A percentile compares a stretch with the other conserved stretches of the same genome.
Evolutionary conservation across 2,797 vertebrate species (phyloP).

Genomic region (Heliangelus exortis): DNA sequence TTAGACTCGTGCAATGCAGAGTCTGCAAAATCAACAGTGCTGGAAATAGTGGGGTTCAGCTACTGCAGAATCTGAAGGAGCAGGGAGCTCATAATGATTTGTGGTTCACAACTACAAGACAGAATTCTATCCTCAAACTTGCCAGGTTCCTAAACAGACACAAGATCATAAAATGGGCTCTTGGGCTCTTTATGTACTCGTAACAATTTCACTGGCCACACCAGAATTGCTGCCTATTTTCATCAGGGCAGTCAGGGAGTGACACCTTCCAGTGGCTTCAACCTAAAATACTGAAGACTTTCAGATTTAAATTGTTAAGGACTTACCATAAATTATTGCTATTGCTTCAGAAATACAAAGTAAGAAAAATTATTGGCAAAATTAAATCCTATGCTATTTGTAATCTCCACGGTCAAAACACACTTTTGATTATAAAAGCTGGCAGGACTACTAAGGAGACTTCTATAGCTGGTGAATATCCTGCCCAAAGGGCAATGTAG

Average conservation of each 20-base stretch:
- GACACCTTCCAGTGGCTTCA: background rate
- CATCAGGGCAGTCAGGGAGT: background rate
- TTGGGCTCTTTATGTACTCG: background rate
- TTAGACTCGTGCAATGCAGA: background rate
- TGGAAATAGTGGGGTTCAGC: accelerated
- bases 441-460: background rate
- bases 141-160: background rate
- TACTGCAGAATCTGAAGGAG: slow-evolving; percentile 3
- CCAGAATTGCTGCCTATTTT: background rate
- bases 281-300: background rate
- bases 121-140: background rate
- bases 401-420: background rate
- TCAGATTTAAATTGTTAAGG: background rate
- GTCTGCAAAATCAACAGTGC: background rate
- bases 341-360: background rate
- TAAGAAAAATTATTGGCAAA: background rate
- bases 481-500: background rate
- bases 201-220: background rate
- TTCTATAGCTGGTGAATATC: background rate
- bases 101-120: background rate
- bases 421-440: accelerated
- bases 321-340: background rate
- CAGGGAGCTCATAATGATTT: slow-evolving; percentile 27
- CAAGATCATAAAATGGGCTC: background rate
- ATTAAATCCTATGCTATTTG: background rate